Conservation (phyloP, 2,888 invertebrate species). For the Epirrhoe tristata region DNA sequence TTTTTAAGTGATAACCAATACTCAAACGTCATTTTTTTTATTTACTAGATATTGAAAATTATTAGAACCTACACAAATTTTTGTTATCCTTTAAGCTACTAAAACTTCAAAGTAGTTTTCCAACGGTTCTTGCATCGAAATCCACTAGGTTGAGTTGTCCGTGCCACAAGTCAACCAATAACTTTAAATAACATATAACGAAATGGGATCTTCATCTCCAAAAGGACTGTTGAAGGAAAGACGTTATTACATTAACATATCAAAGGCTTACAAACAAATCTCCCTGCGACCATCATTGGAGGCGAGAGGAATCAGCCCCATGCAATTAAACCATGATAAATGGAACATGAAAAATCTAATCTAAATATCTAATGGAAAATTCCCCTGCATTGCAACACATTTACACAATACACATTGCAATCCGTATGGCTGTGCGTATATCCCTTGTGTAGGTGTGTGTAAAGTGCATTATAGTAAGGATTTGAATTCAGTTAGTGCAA, state of each 20-base stretch:
- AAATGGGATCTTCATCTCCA: constrained; percentile 22
- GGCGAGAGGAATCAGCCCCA: constrained; percentile 63
- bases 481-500: constrained; percentile 12
- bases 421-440: constrained; percentile 33
- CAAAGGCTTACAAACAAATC: constrained; percentile 75
- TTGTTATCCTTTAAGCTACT: too few relatives aligned
- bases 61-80: too few relatives aligned
- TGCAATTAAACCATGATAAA: constrained; percentile 83
- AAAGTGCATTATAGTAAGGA: constrained; percentile 22
- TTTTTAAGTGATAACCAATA: too few relatives aligned
- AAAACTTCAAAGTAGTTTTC: too few relatives aligned
- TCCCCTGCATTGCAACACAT: constrained; percentile 67
- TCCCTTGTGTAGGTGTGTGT: constrained; percentile 22
- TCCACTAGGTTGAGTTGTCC: too few relatives aligned
- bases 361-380: constrained; percentile 84
- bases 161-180: background rate
- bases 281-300: constrained; percentile 65
- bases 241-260: constrained; percentile 80
- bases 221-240: constrained; percentile 29
- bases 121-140: too few relatives aligned
- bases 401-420: constrained; percentile 48
- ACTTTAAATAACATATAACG: constrained; percentile 18
- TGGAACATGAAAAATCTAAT: constrained; percentile 84
- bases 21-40: too few relatives aligned
- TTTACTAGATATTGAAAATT: too few relatives aligned